Evolutionary conservation across 2,797 vertebrate species (phyloP), one percentile per base, ranked within the genome.

Genomic region (Champsocephalus esox): DNA sequence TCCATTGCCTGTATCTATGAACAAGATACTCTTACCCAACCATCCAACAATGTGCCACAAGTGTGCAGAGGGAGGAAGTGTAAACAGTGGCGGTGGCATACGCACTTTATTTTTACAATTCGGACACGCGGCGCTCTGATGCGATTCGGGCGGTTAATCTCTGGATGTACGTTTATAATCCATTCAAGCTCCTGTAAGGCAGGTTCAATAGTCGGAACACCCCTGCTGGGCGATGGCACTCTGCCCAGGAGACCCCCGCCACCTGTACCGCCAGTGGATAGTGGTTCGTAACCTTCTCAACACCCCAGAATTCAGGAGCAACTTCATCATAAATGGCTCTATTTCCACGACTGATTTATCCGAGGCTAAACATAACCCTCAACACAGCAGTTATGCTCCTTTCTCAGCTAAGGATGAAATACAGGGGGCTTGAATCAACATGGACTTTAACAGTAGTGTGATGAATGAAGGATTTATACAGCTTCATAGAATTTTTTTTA

Each of bases 81-180:
- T 82, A 87, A 83, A 75, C 83, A 86, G 84, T 38, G 50, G 68
- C 32, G 84, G 73, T 59, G 87, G 89, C 89, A 87, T 70, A 87
- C 75, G 14, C 75, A 82, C 75, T 90, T 91, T 91, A 91, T 92
- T 92, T 93, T 92, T 90, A 93, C 85, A 86, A 48, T 89, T 81
- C 32, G 28, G 80, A 91, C 84, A 87, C 84, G 84, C 80, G 51
- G 65, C 55, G 73, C 87, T 83, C 80, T 79, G 72, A 87, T 82
- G 50, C 21, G 82, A 91, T 84, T 80, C 10, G 62, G 73, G 19
- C 45, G 55, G 59, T 82, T 82, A 83, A 83, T 86, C 76, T 75
- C 24, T 14, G 19, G 58, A 81, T 78, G 75, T 70, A 78, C 76
- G 86, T 88, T 86, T 82, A 91, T 83, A 87, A 88, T 92, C 77